phyloP scores from a whole-genome alignment of 2,113 vertebrate genomes.

The Atlantisia rogersi region DNA sequence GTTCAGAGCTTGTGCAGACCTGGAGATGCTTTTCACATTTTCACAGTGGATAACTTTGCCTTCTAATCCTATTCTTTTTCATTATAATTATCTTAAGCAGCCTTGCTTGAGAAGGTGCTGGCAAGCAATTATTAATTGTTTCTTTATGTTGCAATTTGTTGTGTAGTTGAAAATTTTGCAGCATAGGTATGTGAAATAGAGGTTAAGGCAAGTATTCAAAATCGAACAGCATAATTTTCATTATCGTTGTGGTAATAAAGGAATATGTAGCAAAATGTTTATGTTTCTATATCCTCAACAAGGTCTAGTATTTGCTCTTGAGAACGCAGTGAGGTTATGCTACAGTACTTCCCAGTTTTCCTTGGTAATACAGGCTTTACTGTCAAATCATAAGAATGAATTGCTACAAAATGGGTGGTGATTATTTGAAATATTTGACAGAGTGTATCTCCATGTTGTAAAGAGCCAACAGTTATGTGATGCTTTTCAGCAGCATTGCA shows the following conservation, averaged over 20 bases:
- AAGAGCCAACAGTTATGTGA: background rate
- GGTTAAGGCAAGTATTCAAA: background rate
- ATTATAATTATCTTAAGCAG: background rate
- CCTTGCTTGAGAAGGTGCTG: background rate
- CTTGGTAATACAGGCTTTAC: background rate
- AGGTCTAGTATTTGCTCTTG: background rate
- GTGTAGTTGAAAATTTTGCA: background rate
- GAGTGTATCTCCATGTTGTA: background rate
- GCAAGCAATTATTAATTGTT: background rate
- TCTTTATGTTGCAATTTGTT: background rate
- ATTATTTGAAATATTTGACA: background rate
- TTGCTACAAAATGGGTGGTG: background rate
- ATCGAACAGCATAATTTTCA: background rate
- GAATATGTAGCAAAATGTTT: background rate
- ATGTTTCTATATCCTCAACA: background rate
- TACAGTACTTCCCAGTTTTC: background rate
- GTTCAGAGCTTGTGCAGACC: background rate
- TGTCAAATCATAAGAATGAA: background rate
- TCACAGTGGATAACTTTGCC: background rate
- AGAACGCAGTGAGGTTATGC: background rate
- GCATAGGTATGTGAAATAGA: background rate
- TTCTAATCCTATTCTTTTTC: background rate
- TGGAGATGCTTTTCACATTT: background rate
- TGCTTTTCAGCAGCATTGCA: background rate
- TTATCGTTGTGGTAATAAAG: background rate